Conservation (phyloP, 1,140 invertebrate species). For the Aphis craccivora region DNA sequence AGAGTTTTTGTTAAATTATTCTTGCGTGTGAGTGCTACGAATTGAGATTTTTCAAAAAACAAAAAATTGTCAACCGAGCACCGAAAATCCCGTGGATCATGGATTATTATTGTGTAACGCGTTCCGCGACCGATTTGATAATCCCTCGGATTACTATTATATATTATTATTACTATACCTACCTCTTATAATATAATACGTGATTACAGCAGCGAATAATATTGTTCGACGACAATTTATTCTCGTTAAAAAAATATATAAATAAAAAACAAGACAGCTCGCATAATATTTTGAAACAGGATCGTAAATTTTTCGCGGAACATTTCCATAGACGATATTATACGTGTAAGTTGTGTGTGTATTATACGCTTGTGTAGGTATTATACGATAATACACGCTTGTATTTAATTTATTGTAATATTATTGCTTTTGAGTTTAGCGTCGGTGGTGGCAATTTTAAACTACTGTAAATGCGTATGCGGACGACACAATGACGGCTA, state of each 20-base stretch:
- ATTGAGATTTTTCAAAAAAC: neutral
- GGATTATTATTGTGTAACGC: neutral
- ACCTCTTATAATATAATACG: neutral
- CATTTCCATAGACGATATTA: neutral
- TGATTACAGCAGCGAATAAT: neutral
- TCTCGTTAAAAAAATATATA: conserved; percentile 11
- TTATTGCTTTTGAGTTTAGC: neutral
- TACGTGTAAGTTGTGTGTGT: neutral
- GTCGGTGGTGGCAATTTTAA: neutral
- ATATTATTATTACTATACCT: neutral
- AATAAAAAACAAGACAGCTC: neutral
- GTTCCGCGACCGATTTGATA: neutral
- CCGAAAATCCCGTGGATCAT: neutral
- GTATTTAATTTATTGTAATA: neutral
- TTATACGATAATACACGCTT: neutral
- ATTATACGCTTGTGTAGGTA: neutral
- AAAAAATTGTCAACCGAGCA: neutral
- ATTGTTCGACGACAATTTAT: neutral
- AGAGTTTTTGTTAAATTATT: neutral
- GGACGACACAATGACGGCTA: neutral
- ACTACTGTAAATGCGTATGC: neutral
- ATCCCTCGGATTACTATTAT: neutral
- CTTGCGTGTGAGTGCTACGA: too few species aligned
- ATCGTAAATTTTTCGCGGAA: neutral
- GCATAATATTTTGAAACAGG: neutral